phyloP scores from a whole-genome alignment of 2,797 vertebrate genomes.

The Xyrichtys novacula region DNA sequence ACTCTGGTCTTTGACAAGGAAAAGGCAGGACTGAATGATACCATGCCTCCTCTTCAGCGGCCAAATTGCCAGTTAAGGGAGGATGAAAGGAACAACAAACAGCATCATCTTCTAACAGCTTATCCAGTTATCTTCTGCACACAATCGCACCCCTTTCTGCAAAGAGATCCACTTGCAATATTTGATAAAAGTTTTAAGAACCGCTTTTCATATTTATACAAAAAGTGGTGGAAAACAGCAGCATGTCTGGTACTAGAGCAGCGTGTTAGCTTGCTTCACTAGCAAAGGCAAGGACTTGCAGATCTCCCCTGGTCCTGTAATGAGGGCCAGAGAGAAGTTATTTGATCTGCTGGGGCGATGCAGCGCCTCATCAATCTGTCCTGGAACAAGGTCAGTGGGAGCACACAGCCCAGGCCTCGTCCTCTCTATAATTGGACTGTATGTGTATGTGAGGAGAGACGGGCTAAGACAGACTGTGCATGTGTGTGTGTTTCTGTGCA shows the following conservation, averaged over 20 bases:
- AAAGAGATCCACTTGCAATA: slow-evolving; percentile 18
- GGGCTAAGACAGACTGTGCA: slow-evolving; percentile 23
- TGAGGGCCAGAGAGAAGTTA: slow-evolving; percentile 74
- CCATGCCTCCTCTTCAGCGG: slow-evolving; percentile 31
- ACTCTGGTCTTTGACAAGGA: slow-evolving; percentile 30
- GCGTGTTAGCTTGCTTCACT: slow-evolving; percentile 13
- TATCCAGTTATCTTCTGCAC: slow-evolving; percentile 36
- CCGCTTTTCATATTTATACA: slow-evolving; percentile 16
- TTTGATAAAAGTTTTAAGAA: slow-evolving; percentile 16
- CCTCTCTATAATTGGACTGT: slow-evolving; percentile 75
- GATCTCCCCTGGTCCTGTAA: slow-evolving; percentile 63
- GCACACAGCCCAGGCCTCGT: slow-evolving; percentile 55
- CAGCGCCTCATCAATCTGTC: slow-evolving; percentile 75
- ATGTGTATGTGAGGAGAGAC: slow-evolving; percentile 58
- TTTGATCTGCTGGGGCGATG: slow-evolving; percentile 78
- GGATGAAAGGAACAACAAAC: slow-evolving; percentile 33
- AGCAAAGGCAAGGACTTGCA: slow-evolving; percentile 41
- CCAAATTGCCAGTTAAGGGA: slow-evolving; percentile 35
- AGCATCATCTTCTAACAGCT: slow-evolving; percentile 18
- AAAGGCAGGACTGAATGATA: slow-evolving; percentile 32
- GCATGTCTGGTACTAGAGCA: background rate
- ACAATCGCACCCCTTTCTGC: slow-evolving; percentile 14
- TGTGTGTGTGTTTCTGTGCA: slow-evolving; percentile 6
- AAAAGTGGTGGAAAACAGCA: slow-evolving; percentile 22
- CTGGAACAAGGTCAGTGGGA: slow-evolving; percentile 74